Percentiles rank a stretch among this genome's conserved stretches.
These are phyloP conservation scores for Cephus pulcher DNA, from an alignment of 2,888 invertebrate species.

Conservation along the genomic window DNA sequence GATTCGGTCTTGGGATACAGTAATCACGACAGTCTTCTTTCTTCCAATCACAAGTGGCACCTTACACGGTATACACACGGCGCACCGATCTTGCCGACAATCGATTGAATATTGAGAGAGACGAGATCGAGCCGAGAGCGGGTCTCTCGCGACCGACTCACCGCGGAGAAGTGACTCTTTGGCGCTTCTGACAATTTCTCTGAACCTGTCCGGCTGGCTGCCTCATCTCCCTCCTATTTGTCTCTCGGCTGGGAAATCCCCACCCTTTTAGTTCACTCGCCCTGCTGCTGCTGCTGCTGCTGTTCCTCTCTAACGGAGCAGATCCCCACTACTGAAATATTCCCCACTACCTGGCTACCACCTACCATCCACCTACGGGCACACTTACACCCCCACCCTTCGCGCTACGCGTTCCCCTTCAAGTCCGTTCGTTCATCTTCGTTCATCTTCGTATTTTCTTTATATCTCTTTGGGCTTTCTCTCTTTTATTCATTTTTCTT, in stretches of 20 bases:
- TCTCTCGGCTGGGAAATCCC: neutral
- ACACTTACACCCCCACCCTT: slow-evolving; percentile 4
- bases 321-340: slow-evolving; percentile 2
- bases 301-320: neutral
- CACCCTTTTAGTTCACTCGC: neutral
- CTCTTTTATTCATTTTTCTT: neutral
- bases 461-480: neutral
- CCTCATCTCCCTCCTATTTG: slow-evolving; percentile 32
- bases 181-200: slow-evolving; percentile 53
- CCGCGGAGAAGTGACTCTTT: slow-evolving; percentile 50
- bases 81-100: neutral
- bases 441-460: neutral
- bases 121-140: slow-evolving; percentile 2
- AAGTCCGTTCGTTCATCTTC: slow-evolving; percentile 2
- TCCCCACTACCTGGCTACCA: slow-evolving; percentile 1
- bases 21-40: neutral
- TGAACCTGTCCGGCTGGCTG: slow-evolving; percentile 40
- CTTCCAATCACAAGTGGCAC: neutral
- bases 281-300: slow-evolving; percentile 11
- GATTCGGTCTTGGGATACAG: neutral
- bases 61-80: neutral
- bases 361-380: slow-evolving; percentile 1
- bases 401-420: neutral
- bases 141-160: slow-evolving; percentile 36
- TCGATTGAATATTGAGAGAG: neutral